phyloP scores from a whole-genome alignment of 2,797 vertebrate genomes.

The Brotogeris chrysoptera region DNA sequence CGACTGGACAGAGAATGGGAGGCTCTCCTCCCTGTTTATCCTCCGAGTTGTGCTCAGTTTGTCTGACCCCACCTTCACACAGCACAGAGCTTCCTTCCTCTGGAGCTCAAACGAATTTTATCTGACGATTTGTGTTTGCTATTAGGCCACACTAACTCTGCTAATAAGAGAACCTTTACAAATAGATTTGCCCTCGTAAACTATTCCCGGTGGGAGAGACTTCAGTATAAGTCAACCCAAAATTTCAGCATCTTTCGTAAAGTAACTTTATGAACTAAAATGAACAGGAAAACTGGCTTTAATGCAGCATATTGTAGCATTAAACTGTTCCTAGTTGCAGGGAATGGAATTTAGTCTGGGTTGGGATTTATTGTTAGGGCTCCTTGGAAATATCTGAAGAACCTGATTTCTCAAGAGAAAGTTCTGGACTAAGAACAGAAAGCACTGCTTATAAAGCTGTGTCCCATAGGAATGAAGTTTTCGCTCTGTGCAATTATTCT shows the following conservation, averaged over 20 bases:
- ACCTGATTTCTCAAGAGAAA: not conserved
- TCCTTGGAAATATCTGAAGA: not conserved
- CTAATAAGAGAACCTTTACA: not conserved
- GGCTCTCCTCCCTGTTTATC: not conserved
- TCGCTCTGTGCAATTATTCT: not conserved
- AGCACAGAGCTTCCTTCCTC: accelerated
- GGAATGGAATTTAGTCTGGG: not conserved
- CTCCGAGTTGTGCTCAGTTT: not conserved
- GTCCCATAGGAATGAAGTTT: not conserved
- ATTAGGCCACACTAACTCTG: not conserved
- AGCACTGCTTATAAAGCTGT: not conserved
- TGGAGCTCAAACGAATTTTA: not conserved
- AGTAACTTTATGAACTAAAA: not conserved
- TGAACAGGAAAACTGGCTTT: not conserved
- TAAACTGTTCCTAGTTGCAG: not conserved
- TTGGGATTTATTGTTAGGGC: not conserved
- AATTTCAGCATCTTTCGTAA: not conserved
- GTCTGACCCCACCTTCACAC: too few species aligned
- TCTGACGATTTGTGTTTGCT: accelerated
- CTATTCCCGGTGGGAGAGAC: accelerated
- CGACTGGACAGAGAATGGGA: accelerated
- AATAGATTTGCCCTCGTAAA: not conserved
- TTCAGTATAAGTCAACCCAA: not conserved
- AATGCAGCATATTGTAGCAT: not conserved
- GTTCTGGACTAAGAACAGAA: not conserved